These are phyloP conservation scores for Chiridota heheva DNA, from an alignment of 35 echinoderm and acorn worm species.

Conservation along the genomic window DNA sequence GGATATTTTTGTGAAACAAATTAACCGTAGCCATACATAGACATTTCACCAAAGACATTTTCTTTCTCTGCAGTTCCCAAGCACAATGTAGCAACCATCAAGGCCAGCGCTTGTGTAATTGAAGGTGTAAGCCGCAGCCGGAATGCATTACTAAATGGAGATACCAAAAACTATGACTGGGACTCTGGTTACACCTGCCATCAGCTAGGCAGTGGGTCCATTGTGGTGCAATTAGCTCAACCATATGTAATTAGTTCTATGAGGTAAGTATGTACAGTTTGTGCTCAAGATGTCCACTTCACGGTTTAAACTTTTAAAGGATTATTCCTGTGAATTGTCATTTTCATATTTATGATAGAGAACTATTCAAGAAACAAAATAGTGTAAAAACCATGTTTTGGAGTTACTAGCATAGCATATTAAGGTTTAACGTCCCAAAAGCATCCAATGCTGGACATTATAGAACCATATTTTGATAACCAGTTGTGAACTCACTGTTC, in stretches of 20 bases:
- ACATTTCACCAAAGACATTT: no score
- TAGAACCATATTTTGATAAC: no score
- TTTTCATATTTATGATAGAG: no score
- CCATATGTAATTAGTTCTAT: slow-evolving; percentile 89
- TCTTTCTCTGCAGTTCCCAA: slow-evolving; percentile 61
- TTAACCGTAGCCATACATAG: no score
- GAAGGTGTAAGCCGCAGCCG: slow-evolving; percentile 94
- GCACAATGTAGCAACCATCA: slow-evolving; percentile 92
- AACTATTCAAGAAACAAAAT: no score
- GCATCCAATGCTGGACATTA: no score
- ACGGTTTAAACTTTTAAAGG: background rate
- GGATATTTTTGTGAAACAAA: no score
- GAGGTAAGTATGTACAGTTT: slow-evolving; percentile 50
- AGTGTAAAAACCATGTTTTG: no score
- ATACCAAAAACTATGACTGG: slow-evolving; percentile 99
- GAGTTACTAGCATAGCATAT: no score
- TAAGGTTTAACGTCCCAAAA: no score
- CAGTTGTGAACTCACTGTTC: no score
- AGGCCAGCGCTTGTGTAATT: slow-evolving; percentile 90
- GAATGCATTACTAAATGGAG: slow-evolving; percentile 94
- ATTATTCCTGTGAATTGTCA: no score
- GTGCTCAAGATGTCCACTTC: background rate
- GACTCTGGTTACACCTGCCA: slow-evolving; percentile 99
- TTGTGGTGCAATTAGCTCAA: slow-evolving; percentile 93
- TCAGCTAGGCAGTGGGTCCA: slow-evolving; percentile 95